phyloP scores from a whole-genome alignment of 2,888 invertebrate genomes.

The Eustalomyia histrio region DNA sequence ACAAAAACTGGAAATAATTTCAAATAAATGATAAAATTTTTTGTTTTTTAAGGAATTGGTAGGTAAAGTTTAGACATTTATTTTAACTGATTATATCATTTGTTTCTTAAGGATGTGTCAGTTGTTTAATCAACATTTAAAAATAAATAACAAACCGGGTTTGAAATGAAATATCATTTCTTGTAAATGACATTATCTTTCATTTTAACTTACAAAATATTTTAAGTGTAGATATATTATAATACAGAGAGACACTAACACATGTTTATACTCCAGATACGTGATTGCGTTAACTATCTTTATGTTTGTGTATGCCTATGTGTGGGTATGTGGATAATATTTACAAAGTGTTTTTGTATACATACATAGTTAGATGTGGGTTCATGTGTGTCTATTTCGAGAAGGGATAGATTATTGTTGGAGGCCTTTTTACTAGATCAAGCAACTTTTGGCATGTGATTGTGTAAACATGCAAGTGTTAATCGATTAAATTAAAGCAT shows the following conservation, averaged over 20 bases:
- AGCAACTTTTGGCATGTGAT: conserved; percentile 13
- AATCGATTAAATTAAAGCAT: conserved; percentile 66
- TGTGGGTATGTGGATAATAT: conserved; percentile 2
- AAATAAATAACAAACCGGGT: too few species aligned
- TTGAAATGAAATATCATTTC: too few species aligned
- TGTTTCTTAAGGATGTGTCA: too few species aligned
- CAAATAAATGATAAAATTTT: too few species aligned
- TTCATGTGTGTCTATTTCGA: neutral
- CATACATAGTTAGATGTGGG: neutral
- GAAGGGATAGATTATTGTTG: conserved; percentile 41
- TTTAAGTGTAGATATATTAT: too few species aligned
- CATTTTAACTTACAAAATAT: too few species aligned
- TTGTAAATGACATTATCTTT: too few species aligned
- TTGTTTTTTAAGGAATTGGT: too few species aligned
- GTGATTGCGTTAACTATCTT: conserved; percentile 2
- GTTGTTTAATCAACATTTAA: too few species aligned
- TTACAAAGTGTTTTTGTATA: neutral
- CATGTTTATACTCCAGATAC: conserved; percentile 11
- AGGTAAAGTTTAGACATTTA: too few species aligned
- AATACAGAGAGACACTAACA: conserved; percentile 3
- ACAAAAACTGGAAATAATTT: too few species aligned
- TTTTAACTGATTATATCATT: too few species aligned
- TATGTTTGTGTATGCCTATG: neutral
- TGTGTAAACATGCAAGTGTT: conserved; percentile 62
- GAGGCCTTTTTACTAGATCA: conserved; percentile 19